phyloP scores from a whole-genome alignment of 2,113 vertebrate species.

The Triplophysa tibetana region DNA sequence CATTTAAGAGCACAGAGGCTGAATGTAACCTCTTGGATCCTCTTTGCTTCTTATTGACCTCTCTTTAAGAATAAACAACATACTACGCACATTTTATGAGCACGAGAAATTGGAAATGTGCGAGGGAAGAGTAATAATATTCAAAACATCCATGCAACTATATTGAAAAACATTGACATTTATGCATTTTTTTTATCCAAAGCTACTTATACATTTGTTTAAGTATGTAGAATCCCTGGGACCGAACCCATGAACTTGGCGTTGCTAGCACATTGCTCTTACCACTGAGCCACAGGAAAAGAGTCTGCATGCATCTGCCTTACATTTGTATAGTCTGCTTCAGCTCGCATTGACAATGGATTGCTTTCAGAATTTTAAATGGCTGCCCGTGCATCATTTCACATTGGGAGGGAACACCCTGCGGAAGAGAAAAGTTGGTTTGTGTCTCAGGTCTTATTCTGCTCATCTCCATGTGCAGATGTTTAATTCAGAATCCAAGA shows the following conservation, averaged over 20 bases:
- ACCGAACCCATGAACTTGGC: background rate
- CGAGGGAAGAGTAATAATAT: background rate
- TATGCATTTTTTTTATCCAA: no score
- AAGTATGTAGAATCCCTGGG: no score
- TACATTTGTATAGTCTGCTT: background rate
- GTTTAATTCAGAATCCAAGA: constrained; percentile 13
- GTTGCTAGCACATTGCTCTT: no score
- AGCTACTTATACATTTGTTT: background rate
- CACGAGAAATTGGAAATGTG: background rate
- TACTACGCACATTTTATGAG: background rate
- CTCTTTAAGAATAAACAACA: background rate
- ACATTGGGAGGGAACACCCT: constrained; percentile 25
- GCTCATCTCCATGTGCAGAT: background rate
- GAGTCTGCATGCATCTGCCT: background rate
- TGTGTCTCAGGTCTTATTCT: constrained; percentile 12
- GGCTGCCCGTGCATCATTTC: constrained; percentile 5
- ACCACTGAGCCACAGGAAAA: no score
- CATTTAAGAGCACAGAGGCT: constrained; percentile 34
- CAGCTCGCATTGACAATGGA: background rate
- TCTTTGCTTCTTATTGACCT: constrained; percentile 22
- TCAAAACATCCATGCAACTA: background rate
- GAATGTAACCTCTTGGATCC: constrained; percentile 21
- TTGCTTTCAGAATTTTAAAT: background rate
- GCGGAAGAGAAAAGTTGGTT: constrained; percentile 28
- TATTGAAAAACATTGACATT: background rate